A percentile compares a stretch with the other conserved stretches of the same genome.
phyloP scores from a whole-genome alignment of 2,888 invertebrate genomes.

The Ischnura elegans region DNA sequence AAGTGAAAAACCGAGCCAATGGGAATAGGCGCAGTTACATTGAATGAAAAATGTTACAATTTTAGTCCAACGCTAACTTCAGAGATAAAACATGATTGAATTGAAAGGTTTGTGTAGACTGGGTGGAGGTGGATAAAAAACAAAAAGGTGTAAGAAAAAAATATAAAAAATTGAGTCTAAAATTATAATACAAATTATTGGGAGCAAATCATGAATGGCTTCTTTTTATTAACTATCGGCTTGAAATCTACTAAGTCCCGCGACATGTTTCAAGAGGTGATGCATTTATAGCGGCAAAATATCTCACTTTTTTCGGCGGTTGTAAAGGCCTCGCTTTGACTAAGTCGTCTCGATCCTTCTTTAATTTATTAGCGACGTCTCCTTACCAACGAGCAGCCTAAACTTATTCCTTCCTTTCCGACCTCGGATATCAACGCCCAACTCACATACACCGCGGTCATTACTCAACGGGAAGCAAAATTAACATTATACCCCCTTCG shows the following conservation, averaged over 20 bases:
- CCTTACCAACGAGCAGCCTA: background rate
- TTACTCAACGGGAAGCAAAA: constrained; percentile 3
- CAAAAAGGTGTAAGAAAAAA: background rate
- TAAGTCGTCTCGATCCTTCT: background rate
- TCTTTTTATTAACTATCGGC: background rate
- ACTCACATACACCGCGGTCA: background rate
- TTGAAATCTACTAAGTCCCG: background rate
- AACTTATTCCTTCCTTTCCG: background rate
- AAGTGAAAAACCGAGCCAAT: too few species aligned
- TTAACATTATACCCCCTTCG: background rate
- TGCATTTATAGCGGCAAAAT: constrained; percentile 47
- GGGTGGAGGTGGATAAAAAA: background rate
- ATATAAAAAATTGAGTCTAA: background rate
- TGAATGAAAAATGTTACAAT: too few species aligned
- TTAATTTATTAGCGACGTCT: constrained; percentile 13
- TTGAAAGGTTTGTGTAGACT: background rate
- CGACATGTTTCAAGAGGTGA: constrained; percentile 42
- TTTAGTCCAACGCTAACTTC: too few species aligned
- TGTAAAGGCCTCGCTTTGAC: background rate
- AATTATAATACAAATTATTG: background rate
- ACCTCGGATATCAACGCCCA: background rate
- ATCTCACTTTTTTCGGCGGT: background rate
- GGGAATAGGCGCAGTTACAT: too few species aligned
- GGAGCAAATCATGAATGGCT: background rate
- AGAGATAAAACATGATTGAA: background rate